Percentiles rank a stretch among this genome's conserved stretches.
Evolutionary conservation across 2,888 invertebrate genomes (phyloP).

Genomic region (Augiades crinisus): DNA sequence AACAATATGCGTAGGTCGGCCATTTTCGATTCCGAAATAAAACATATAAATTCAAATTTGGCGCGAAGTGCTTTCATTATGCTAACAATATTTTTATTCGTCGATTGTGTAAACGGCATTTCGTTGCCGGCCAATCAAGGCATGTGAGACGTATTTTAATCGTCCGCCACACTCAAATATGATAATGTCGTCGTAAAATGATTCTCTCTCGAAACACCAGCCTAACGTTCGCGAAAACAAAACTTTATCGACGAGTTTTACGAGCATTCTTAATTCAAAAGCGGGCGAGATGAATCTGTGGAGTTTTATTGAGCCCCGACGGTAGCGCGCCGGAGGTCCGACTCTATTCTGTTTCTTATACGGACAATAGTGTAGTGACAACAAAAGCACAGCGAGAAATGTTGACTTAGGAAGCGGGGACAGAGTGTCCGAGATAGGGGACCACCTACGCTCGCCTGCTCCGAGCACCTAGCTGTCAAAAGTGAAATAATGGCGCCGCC

Average conservation of each 20-base stretch:
- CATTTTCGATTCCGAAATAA: slow-evolving; percentile 49
- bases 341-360: slow-evolving; percentile 31
- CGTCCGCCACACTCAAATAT: slow-evolving; percentile 39
- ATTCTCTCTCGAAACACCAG: slow-evolving; percentile 33
- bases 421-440: slow-evolving; percentile 42
- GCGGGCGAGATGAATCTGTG: slow-evolving; percentile 31
- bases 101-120: slow-evolving; percentile 43
- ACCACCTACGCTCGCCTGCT: slow-evolving; percentile 61
- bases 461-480: slow-evolving; percentile 48
- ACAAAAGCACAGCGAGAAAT: slow-evolving; percentile 64
- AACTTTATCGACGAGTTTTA: slow-evolving; percentile 48
- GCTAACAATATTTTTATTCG: slow-evolving; percentile 50
- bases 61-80: slow-evolving; percentile 50
- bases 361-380: slow-evolving; percentile 55
- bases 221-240: slow-evolving; percentile 52
- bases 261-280: slow-evolving; percentile 51
- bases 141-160: slow-evolving; percentile 31
- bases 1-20: slow-evolving; percentile 51
- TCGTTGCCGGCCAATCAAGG: slow-evolving; percentile 34
- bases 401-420: slow-evolving; percentile 38
- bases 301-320: slow-evolving; percentile 41
- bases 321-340: slow-evolving; percentile 46
- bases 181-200: slow-evolving; percentile 52
- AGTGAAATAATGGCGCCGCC: slow-evolving; percentile 51
- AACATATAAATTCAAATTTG: slow-evolving; percentile 57